A percentile compares a stretch with the other conserved stretches of the same genome.
These are phyloP conservation scores for Acipenser oxyrinchus DNA, from an alignment of 2,797 vertebrate genomes.

Conservation along the genomic window DNA sequence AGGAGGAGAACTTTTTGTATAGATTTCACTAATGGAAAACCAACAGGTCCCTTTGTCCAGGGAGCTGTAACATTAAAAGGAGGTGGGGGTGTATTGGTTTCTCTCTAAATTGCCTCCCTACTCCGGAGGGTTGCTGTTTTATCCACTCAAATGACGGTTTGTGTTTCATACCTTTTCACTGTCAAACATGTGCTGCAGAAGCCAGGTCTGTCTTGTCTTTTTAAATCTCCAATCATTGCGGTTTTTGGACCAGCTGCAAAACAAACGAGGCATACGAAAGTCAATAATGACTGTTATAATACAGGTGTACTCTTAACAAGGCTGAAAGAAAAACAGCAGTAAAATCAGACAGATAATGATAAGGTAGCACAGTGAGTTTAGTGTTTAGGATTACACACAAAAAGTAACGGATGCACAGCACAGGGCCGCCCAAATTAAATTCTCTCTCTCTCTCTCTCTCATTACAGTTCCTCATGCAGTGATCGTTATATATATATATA, in stretches of 20 bases:
- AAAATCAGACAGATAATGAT: neutral
- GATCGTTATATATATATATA: too few relatives aligned
- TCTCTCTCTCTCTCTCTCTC: neutral
- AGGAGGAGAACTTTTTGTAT: too few relatives aligned
- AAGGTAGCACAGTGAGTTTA: neutral
- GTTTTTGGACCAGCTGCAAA: constrained; percentile 53
- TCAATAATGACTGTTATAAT: neutral
- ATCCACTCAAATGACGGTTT: neutral
- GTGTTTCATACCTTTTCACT: constrained; percentile 44
- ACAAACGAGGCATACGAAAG: neutral
- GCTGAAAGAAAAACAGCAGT: neutral
- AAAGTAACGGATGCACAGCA: neutral
- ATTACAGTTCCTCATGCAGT: too few relatives aligned
- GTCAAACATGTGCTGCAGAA: constrained; percentile 62
- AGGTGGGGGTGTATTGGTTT: too few relatives aligned
- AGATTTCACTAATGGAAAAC: too few relatives aligned
- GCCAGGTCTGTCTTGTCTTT: constrained; percentile 58
- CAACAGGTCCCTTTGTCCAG: too few relatives aligned
- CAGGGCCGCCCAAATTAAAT: constrained; percentile 17
- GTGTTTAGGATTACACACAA: neutral
- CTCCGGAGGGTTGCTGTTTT: too few relatives aligned
- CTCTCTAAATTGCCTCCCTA: too few relatives aligned
- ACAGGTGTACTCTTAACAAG: neutral
- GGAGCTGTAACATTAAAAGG: too few relatives aligned
- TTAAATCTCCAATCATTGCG: constrained; percentile 55